phyloP scores from a whole-genome alignment of 2,797 vertebrate species.

The Rhinella marina region DNA sequence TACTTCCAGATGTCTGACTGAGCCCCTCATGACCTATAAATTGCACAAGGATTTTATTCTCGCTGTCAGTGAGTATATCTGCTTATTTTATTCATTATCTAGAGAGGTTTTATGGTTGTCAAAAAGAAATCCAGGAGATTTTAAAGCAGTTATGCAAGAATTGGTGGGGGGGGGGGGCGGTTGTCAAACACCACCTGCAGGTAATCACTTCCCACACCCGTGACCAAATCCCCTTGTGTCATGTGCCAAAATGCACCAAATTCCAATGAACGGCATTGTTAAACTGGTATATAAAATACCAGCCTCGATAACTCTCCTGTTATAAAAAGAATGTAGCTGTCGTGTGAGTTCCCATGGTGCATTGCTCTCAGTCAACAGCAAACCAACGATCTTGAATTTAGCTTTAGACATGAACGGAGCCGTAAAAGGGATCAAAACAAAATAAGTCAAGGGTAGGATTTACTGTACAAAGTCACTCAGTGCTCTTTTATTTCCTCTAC shows the following conservation, averaged over 20 bases:
- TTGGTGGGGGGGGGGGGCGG: too few relatives aligned
- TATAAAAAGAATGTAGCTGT: neutral
- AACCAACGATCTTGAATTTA: neutral
- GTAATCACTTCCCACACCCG: too few relatives aligned
- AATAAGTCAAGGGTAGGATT: neutral
- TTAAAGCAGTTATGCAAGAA: too few relatives aligned
- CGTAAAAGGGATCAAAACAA: neutral
- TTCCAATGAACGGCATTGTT: too few relatives aligned
- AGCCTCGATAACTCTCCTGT: too few relatives aligned
- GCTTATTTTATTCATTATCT: neutral
- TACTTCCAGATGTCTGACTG: slow-evolving; percentile 86
- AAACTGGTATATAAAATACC: too few relatives aligned
- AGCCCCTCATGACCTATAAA: slow-evolving; percentile 95
- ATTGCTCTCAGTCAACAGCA: neutral
- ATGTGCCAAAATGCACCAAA: too few relatives aligned
- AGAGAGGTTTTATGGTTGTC: neutral
- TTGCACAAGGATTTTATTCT: slow-evolving; percentile 95
- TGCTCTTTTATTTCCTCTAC: slow-evolving; percentile 63
- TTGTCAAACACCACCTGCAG: too few relatives aligned
- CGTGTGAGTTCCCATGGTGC: neutral
- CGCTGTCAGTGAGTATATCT: slow-evolving; percentile 91
- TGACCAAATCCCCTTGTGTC: too few relatives aligned
- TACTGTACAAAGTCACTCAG: neutral
- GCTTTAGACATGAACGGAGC: neutral
- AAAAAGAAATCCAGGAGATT: neutral